Percentiles rank a stretch among this genome's conserved stretches.
phyloP scores from a whole-genome alignment of 1,140 invertebrate species.

The Drosophila nikananu region DNA sequence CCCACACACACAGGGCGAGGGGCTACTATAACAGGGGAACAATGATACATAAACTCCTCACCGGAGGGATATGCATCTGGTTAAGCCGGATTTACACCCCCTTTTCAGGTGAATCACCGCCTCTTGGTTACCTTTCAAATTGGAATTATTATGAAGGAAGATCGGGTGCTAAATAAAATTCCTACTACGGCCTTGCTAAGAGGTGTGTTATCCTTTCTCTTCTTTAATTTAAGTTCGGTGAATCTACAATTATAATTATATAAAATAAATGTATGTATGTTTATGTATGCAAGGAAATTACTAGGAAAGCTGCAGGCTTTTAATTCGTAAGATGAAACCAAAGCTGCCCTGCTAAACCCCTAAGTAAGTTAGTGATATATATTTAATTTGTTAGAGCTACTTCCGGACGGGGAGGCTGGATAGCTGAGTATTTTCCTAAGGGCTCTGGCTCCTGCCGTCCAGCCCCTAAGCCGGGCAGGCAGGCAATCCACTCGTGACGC shows the following conservation, averaged over 20 bases:
- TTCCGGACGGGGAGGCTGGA: too few species aligned
- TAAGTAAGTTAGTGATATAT: neutral
- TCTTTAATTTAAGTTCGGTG: too few species aligned
- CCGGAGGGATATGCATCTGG: neutral
- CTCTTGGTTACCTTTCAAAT: too few species aligned
- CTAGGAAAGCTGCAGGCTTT: too few species aligned
- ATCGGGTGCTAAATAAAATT: neutral
- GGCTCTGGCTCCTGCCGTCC: neutral
- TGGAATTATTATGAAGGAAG: neutral
- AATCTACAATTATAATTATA: too few species aligned
- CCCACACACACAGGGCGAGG: neutral
- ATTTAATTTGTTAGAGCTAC: neutral
- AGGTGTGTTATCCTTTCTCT: too few species aligned
- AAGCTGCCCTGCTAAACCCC: neutral
- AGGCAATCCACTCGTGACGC: neutral
- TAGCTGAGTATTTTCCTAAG: neutral
- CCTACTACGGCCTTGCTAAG: too few species aligned
- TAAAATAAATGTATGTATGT: too few species aligned
- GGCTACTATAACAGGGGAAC: too few species aligned
- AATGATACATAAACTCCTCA: constrained; percentile 4
- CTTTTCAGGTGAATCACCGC: neutral
- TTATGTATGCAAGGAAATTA: too few species aligned
- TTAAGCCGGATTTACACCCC: neutral
- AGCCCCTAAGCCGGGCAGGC: neutral
- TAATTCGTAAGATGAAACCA: neutral